phyloP scores from a whole-genome alignment of 2,797 vertebrate genomes.

The Sebastes vulpes region DNA sequence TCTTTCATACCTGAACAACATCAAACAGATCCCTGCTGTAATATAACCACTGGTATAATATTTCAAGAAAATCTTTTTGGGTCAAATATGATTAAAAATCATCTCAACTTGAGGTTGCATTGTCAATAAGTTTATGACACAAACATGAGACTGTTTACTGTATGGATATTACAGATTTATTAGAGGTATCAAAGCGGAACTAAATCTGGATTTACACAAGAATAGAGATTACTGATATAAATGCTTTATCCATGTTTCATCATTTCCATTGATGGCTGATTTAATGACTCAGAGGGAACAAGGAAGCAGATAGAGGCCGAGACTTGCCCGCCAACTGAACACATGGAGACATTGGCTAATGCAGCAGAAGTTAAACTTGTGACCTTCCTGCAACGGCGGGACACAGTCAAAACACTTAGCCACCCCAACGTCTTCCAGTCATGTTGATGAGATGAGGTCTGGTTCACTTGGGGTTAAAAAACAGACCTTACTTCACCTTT shows the following conservation, averaged over 20 bases:
- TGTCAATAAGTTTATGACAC: not conserved
- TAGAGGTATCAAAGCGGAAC: not conserved
- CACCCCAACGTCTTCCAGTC: not conserved
- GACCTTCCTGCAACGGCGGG: constrained; percentile 11
- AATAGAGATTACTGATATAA: not conserved
- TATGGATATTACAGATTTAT: not conserved
- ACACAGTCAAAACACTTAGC: not conserved
- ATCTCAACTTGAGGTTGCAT: not conserved
- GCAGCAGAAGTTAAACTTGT: constrained; percentile 37
- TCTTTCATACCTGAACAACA: not conserved
- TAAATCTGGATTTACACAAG: constrained; percentile 4
- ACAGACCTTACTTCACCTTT: not conserved
- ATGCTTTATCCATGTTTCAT: not conserved
- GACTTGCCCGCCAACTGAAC: constrained; percentile 2
- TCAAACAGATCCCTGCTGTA: not conserved
- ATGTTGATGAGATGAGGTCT: constrained; percentile 10
- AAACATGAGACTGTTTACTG: not conserved
- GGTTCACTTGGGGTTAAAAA: constrained; percentile 20
- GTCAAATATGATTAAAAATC: not conserved
- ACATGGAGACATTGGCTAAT: constrained; percentile 26
- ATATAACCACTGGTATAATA: not conserved
- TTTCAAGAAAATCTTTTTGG: not conserved
- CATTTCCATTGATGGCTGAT: constrained; percentile 10
- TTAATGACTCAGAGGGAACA: not conserved
- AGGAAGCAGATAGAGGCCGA: not conserved